A percentile compares a stretch with the other conserved stretches of the same genome.
phyloP scores from a whole-genome alignment of 2,113 vertebrate genomes.

The Tauraco erythrolophus region DNA sequence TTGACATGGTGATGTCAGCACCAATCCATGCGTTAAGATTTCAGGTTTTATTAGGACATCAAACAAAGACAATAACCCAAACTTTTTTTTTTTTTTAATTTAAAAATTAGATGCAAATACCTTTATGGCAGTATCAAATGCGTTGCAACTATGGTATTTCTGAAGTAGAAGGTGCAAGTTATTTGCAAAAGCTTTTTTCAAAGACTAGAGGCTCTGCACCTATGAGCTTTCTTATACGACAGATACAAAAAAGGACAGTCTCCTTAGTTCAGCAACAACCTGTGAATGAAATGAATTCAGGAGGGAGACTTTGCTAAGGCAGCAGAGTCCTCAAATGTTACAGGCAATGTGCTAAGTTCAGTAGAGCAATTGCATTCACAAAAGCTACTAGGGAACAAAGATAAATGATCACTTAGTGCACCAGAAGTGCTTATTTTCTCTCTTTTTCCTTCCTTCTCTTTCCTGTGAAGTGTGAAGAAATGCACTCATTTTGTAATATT shows the following conservation, averaged over 20 bases:
- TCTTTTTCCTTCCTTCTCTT: neutral
- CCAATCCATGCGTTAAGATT: neutral
- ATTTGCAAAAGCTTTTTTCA: conserved; percentile 16
- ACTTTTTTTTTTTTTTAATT: neutral
- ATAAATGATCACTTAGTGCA: neutral
- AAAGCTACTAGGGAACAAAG: neutral
- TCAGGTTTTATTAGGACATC: conserved; percentile 20
- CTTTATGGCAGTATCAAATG: neutral
- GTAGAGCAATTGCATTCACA: neutral
- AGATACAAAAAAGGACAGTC: neutral
- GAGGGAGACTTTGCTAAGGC: neutral
- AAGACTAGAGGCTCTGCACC: neutral
- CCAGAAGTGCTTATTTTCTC: neutral
- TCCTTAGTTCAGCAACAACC: neutral
- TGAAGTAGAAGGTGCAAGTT: neutral
- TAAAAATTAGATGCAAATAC: neutral
- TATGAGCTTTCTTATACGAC: conserved; percentile 5
- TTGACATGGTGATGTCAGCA: neutral
- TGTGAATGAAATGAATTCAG: neutral
- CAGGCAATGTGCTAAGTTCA: neutral
- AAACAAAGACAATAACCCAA: conserved; percentile 44
- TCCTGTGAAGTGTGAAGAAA: neutral
- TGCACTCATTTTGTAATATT: neutral
- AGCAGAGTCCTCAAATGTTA: neutral
- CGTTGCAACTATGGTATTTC: neutral